Base-by-base conservation (phyloP, 2,797 vertebrate species). In the Lutjanus campechanus region DNA sequence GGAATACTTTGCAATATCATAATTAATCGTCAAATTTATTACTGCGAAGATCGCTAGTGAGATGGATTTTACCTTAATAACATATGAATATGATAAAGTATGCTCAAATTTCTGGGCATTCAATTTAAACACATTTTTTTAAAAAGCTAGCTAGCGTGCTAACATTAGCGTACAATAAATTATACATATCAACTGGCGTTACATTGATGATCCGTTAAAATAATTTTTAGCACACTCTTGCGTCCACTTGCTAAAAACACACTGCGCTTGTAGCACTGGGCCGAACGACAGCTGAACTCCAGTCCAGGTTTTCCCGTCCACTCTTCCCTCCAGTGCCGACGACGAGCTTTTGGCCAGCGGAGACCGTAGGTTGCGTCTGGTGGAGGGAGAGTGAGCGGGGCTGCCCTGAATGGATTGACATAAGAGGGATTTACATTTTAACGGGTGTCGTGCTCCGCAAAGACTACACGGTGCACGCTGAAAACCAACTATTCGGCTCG, bases 321-420 rank as follows among this genome's bases (percentile, higher is more conserved):
- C 88, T 78, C 80, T 71, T 73, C 86, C 87, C 91, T 90, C 87
- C 89, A 79, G 79, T 22, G 78, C 87, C 82, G 87, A 90, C 89
- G 87, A 89, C 87, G 85, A 79, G 86, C 53, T 87, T 72, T 69
- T 77, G 86, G 87, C 86, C 87, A 82, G 91, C 75, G 50, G 88
- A 91, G 92, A 83, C 88, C 80, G 92, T 77, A 81, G 91, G 85
- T 87, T 90, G 88, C 85, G 94, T 92, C 91, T 94, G 92, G 91
- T 82, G 87, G 89, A 88, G 92, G 89, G 93, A 86, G 91, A 89
- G 91, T 50, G 91, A 90, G 90, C 81, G 85, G 93, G 88, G 91
- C 92, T 91, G 88, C 82, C 89, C 92, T 91, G 84, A 84, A 93
- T 90, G 90, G 92, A 90, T 72, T 92, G 86, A 87, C 93, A 90